Conservation (phyloP, 2,113 vertebrate species). For the Sebastes fasciatus region DNA sequence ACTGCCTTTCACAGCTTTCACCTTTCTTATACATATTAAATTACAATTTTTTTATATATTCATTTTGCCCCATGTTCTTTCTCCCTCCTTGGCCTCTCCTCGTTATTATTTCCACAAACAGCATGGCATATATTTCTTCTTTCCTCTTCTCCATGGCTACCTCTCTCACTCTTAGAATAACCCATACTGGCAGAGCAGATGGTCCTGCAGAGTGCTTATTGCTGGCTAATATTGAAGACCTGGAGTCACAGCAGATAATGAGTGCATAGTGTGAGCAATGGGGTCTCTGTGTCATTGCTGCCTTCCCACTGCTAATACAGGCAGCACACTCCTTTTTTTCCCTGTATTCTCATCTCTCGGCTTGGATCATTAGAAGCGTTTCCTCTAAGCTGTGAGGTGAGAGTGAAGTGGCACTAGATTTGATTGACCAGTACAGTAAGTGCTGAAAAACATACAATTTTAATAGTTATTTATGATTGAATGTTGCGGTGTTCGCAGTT, state of each 20-base stretch:
- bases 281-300: constrained; percentile 63
- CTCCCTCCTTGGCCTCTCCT: constrained; percentile 19
- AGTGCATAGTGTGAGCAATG: constrained; percentile 69
- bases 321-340: constrained; percentile 11
- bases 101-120: constrained; percentile 50
- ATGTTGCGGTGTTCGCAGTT: not conserved
- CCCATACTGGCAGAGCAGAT: constrained; percentile 66
- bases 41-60: constrained; percentile 10
- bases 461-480: not conserved
- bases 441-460: not conserved
- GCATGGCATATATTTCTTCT: constrained; percentile 46
- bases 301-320: constrained; percentile 43
- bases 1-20: constrained; percentile 1
- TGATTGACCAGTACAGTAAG: not conserved
- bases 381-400: constrained; percentile 8
- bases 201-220: constrained; percentile 70
- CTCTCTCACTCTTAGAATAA: constrained; percentile 66
- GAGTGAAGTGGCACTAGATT: constrained; percentile 9
- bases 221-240: constrained; percentile 76
- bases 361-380: constrained; percentile 41
- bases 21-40: constrained; percentile 6
- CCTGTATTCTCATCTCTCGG: constrained; percentile 46
- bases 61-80: constrained; percentile 6
- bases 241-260: constrained; percentile 74
- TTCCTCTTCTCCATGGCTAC: constrained; percentile 24